Percentiles rank a stretch among this genome's conserved stretches.
Evolutionary conservation across 1,140 invertebrate species (phyloP).

Genomic region (Drosophila truncata): DNA sequence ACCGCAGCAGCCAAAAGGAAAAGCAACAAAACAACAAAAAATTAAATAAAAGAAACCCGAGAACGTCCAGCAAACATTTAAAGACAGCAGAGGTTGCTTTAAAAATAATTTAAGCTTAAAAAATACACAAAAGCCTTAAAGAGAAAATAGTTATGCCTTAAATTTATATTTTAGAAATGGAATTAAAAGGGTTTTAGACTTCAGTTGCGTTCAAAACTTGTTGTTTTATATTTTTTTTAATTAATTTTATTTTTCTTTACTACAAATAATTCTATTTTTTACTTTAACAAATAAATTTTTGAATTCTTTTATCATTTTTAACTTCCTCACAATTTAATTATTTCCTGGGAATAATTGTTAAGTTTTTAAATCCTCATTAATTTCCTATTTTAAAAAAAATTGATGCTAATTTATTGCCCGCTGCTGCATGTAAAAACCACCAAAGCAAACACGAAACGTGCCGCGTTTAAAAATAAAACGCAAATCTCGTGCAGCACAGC

Average conservation of each 20-base stretch:
- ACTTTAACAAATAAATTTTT: too few species aligned
- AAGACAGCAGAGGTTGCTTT: not conserved
- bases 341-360: not conserved
- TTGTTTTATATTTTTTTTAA: too few species aligned
- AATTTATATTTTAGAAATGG: too few species aligned
- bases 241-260: too few species aligned
- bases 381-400: not conserved
- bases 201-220: too few species aligned
- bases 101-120: not conserved
- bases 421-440: constrained; percentile 56
- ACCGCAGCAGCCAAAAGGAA: constrained; percentile 37
- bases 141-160: too few species aligned
- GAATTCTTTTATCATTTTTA: not conserved
- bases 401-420: not conserved
- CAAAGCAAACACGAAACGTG: constrained; percentile 74
- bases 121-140: not conserved
- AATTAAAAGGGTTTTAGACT: too few species aligned
- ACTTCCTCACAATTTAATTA: not conserved
- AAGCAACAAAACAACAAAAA: constrained; percentile 1
- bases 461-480: constrained; percentile 78
- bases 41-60: constrained; percentile 24
- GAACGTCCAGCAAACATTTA: constrained; percentile 23
- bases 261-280: not conserved
- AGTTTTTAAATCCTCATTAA: not conserved
- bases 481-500: constrained; percentile 71